These are phyloP conservation scores for Sphinx pinastri DNA, from an alignment of 2,888 invertebrate genomes.

Conservation along the genomic window DNA sequence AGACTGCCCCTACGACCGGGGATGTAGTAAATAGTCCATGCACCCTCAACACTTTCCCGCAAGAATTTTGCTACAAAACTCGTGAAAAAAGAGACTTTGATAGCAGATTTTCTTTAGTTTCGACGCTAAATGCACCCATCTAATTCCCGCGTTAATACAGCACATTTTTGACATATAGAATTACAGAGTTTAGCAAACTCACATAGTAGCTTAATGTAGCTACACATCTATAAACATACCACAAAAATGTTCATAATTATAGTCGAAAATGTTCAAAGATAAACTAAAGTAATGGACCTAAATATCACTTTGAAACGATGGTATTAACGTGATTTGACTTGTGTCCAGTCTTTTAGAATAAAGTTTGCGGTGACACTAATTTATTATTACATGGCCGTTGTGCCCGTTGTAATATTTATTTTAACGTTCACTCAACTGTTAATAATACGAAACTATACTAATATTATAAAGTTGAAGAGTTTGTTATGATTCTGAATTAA, in stretches of 20 bases:
- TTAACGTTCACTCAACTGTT: conserved; percentile 4
- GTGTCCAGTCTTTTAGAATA: conserved; percentile 14
- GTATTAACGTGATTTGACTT: conserved; percentile 1
- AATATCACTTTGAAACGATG: not conserved
- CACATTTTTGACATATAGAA: not conserved
- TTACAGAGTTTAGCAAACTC: not conserved
- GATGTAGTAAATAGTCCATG: conserved; percentile 67
- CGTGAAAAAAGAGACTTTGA: not conserved
- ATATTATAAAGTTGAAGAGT: too few relatives aligned
- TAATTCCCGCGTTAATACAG: not conserved
- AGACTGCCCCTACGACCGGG: conserved; percentile 59
- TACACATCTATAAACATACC: too few relatives aligned
- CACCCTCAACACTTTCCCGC: conserved; percentile 46
- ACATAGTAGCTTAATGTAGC: too few relatives aligned
- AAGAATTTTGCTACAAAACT: conserved; percentile 44
- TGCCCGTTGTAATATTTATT: not conserved
- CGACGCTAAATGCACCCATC: not conserved
- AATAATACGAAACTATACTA: not conserved
- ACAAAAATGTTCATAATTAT: too few relatives aligned
- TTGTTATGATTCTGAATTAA: too few relatives aligned
- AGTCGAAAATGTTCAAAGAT: too few relatives aligned
- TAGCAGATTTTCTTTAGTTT: not conserved
- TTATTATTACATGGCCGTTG: conserved; percentile 30
- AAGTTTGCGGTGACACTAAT: conserved; percentile 26
- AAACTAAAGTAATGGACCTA: not conserved